Base-by-base conservation (phyloP, 2,797 vertebrate genomes). In the Valencia hispanica region DNA sequence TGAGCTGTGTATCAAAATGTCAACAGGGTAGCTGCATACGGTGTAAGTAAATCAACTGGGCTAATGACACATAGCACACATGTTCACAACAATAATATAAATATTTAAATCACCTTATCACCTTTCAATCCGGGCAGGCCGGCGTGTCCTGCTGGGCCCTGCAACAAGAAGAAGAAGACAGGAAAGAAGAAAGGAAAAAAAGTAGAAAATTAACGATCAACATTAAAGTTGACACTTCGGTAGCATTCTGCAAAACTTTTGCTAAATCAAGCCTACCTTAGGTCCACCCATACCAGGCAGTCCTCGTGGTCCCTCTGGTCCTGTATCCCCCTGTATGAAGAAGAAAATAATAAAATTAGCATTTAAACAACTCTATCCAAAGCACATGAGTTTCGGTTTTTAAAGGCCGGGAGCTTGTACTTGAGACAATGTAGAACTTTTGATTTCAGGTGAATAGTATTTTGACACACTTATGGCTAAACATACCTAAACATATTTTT, bases 31-130 rank as follows among this genome's bases (percentile, higher is more conserved):
- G 77, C 61, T 50, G 8, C 12, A 65, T 32, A 14, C 27, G 27
- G 78, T 4, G 36, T 53, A 73, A 70, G 66, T 72, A 79, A 73
- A 68, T 39, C 25, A 85, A 36, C 66, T 76, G 51, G 20, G 2
- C 50, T 78, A 85, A 12, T 53, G 74, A 84, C 86, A 93, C 68
- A 93, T 85, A 80, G 89, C 72, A 93, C 77, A 94, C 86, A 83
- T 73, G 91, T 79, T 94, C 90, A 93, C 93, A 94, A 87, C 94
- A 94, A 97, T 96, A 98, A 97, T 94, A 91, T 91, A 97, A 99
- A 97, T 96, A 98, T 96, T 99, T 97, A 98, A 96, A 97, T 99
- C 98, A 99, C 98, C 98, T 99, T 99, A 99, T 99, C 98, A 99
- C 98, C 98, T 99, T 99, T 99, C 97, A 99, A 96, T 99, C 98